These are phyloP conservation scores for Siniperca scherzeri DNA, from an alignment of 2,797 vertebrate species.

Conservation along the genomic window DNA sequence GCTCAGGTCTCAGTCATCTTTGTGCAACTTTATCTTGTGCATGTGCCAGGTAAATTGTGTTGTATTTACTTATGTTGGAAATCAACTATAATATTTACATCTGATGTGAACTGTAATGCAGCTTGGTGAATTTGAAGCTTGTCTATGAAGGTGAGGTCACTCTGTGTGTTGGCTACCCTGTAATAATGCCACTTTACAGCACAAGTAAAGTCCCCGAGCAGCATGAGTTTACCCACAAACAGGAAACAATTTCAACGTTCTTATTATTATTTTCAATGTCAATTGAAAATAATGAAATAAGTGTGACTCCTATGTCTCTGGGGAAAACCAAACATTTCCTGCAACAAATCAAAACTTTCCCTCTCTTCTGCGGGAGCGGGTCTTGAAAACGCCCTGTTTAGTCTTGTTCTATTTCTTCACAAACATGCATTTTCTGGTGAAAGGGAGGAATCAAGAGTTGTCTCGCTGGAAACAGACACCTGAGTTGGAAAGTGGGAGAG, in stretches of 20 bases:
- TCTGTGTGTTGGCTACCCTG: neutral
- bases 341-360: constrained; percentile 83
- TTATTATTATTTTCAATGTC: constrained; percentile 22
- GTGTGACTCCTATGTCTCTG: constrained; percentile 74
- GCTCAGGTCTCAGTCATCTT: neutral
- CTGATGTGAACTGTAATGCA: neutral
- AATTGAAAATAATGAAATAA: constrained; percentile 75
- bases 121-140: neutral
- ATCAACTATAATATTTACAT: neutral
- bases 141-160: constrained; percentile 8
- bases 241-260: constrained; percentile 50
- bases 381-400: constrained; percentile 83
- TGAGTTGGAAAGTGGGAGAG: constrained; percentile 82
- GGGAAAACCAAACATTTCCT: constrained; percentile 81
- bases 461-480: constrained; percentile 82
- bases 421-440: constrained; percentile 81
- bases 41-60: constrained; percentile 5
- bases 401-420: constrained; percentile 84
- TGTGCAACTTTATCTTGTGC: neutral
- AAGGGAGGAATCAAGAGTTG: constrained; percentile 82
- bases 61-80: neutral
- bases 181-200: constrained; percentile 11
- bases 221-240: constrained; percentile 51
- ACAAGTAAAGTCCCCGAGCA: constrained; percentile 45
- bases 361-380: constrained; percentile 60